Evolutionary conservation across 2,888 invertebrate genomes (phyloP), one percentile per base, ranked within the genome.

Genomic region (Luffia ferchaultella): DNA sequence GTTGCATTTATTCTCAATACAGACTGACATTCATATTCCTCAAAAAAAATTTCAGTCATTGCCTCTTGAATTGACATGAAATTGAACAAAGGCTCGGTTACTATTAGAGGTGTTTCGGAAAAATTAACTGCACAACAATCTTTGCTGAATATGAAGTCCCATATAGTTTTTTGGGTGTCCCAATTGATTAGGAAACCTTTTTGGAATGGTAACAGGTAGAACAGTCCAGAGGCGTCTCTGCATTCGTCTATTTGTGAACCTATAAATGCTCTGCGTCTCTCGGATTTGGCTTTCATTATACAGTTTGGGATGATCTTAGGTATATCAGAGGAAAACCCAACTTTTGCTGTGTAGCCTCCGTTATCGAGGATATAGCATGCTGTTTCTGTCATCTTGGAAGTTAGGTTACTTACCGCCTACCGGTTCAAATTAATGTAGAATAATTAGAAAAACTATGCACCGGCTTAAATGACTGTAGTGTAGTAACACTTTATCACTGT

Each of bases 201-300:
- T 79, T 98, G 97, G 68, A 95, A 96, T 0, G 98, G 94, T 50
- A 98, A 78, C 50, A 97, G 90, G 68, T 95, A 99, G 73, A 92
- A 99, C 1, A 99, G 79, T 0, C 97, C 96, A 0, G 98, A 97
- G 1, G 95, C 92, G 69, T 99, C 99, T 19, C 97, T 87, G 67
- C 98, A 98, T 60, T 98, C 98, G 54, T 98, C 95, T 16, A 99
- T 92, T 83, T 99, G 98, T 0, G 80, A 76, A 62, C 92, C 98
- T 51, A 99, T 89, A 71, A 98, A 99, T 0, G 96, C 92, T 44
- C 98, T 87, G 9, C 97, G 89, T 50, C 97, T 85, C 73, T 99
- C 98, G 49, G 95, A 96, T 76, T 98, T 98, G 0, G 97, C 97
- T 86, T 99, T 99, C 89, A 97, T 96, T 20, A 99, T 94, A 64